These are phyloP conservation scores for Volucella inanis DNA, from an alignment of 2,888 invertebrate species.

Conservation along the genomic window DNA sequence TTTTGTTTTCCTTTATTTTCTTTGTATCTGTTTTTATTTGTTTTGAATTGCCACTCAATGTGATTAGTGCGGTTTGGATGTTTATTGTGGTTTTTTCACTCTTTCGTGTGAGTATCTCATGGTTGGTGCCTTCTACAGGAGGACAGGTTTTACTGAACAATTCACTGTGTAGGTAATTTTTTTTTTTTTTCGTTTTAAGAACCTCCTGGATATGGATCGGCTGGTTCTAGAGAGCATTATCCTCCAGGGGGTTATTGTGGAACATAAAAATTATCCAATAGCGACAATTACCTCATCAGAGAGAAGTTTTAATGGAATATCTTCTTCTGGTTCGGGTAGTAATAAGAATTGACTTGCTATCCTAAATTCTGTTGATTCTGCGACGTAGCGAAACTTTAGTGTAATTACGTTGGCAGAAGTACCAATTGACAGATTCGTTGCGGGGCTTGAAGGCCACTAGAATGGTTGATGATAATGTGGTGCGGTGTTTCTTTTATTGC, in stretches of 20 bases:
- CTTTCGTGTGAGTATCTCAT: not conserved
- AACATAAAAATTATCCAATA: conserved; percentile 59
- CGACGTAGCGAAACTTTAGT: not conserved
- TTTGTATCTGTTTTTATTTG: conserved; percentile 66
- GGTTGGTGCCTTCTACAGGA: conserved; percentile 19
- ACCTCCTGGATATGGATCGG: conserved; percentile 50
- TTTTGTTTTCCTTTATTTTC: conserved; percentile 25
- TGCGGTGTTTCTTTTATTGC: not conserved
- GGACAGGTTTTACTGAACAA: conserved; percentile 35
- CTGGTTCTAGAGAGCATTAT: conserved; percentile 26
- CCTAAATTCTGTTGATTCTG: conserved; percentile 19
- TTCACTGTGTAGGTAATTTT: conserved; percentile 47
- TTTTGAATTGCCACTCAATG: conserved; percentile 72
- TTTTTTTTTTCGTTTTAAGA: conserved; percentile 27
- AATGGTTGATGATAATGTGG: conserved; percentile 1
- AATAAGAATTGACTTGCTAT: conserved; percentile 40
- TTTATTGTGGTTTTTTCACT: conserved; percentile 46
- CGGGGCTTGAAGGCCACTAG: conserved; percentile 25
- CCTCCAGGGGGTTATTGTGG: conserved; percentile 44
- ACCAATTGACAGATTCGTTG: conserved; percentile 41
- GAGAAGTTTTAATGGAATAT: conserved; percentile 30
- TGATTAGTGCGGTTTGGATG: conserved; percentile 67
- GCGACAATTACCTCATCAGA: conserved; percentile 67
- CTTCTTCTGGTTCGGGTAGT: conserved; percentile 18
- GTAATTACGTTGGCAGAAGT: conserved; percentile 21